These are phyloP conservation scores for Lymantria dispar DNA, from an alignment of 2,888 invertebrate species.

Conservation along the genomic window DNA sequence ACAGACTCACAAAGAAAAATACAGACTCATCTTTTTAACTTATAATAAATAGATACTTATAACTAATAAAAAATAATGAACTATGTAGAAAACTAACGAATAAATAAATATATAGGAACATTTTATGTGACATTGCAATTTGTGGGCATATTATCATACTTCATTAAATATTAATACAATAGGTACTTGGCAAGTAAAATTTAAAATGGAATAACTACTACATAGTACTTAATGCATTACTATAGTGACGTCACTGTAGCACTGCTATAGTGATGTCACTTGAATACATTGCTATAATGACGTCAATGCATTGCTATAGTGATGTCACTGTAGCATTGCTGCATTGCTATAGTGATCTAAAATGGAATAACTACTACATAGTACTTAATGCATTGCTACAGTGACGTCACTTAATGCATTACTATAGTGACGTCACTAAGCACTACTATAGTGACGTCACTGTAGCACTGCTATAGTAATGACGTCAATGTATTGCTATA, in stretches of 20 bases:
- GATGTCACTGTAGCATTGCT: no score
- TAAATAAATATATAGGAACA: conserved; percentile 66
- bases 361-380: no score
- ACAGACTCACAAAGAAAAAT: conserved; percentile 66
- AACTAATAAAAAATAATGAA: conserved; percentile 44
- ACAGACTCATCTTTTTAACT: conserved; percentile 43
- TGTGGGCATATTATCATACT: conserved; percentile 24
- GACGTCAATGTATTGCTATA: no score
- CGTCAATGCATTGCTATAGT: no score
- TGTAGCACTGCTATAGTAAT: no score
- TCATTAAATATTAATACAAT: conserved; percentile 43
- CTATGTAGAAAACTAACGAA: conserved; percentile 46
- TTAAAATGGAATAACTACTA: conserved; percentile 54
- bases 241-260: no score
- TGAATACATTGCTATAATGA: no score
- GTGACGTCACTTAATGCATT: not conserved
- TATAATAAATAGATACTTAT: conserved; percentile 68
- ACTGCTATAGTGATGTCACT: no score
- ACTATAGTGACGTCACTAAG: conserved; percentile 7
- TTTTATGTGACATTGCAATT: conserved; percentile 52
- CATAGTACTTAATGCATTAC: conserved; percentile 18
- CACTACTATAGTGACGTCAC: no score
- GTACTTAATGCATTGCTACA: no score
- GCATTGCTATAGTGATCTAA: no score
- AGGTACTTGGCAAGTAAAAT: conserved; percentile 58